A percentile compares a stretch with the other conserved stretches of the same genome.
Conservation (phyloP, 2,797 vertebrate genomes). For the Urophycis tenuis region DNA sequence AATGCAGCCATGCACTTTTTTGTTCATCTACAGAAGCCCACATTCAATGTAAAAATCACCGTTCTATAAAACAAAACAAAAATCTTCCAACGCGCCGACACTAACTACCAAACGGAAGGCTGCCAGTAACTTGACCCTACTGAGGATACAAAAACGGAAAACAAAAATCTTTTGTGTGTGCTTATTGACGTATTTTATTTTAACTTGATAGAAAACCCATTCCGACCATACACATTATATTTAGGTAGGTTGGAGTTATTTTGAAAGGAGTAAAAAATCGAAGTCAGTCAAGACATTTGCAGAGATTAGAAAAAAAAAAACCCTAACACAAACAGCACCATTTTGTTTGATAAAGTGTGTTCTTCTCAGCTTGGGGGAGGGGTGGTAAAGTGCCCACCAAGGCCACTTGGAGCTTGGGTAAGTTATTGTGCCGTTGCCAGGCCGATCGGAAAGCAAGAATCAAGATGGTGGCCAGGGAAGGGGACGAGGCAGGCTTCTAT, state of each 20-base stretch:
- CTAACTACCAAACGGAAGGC: neutral
- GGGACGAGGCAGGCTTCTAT: slow-evolving; percentile 22
- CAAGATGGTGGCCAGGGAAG: neutral
- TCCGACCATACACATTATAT: neutral
- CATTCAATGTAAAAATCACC: slow-evolving; percentile 29
- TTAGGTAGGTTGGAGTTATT: slow-evolving; percentile 1
- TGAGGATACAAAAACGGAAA: slow-evolving; percentile 15
- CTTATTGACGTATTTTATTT: slow-evolving; percentile 16
- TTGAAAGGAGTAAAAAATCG: neutral
- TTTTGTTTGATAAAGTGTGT: slow-evolving; percentile 33
- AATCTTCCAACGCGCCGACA: slow-evolving; percentile 8
- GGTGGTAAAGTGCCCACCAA: slow-evolving; percentile 31
- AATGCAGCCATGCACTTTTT: slow-evolving; percentile 50
- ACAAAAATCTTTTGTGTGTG: slow-evolving; percentile 25
- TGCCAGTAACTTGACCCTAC: slow-evolving; percentile 15
- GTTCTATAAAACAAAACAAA: slow-evolving; percentile 38
- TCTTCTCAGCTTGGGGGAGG: slow-evolving; percentile 31
- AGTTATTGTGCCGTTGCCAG: slow-evolving; percentile 41
- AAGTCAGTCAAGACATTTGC: slow-evolving; percentile 12
- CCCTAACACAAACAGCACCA: slow-evolving; percentile 43
- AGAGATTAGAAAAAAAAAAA: neutral
- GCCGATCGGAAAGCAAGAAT: slow-evolving; percentile 10
- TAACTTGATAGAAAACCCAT: slow-evolving; percentile 11
- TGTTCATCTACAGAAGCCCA: slow-evolving; percentile 34
- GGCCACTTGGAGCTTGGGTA: slow-evolving; percentile 30